Base-by-base conservation (phyloP, 2,888 invertebrate genomes). In the Drosophila cognata region DNA sequence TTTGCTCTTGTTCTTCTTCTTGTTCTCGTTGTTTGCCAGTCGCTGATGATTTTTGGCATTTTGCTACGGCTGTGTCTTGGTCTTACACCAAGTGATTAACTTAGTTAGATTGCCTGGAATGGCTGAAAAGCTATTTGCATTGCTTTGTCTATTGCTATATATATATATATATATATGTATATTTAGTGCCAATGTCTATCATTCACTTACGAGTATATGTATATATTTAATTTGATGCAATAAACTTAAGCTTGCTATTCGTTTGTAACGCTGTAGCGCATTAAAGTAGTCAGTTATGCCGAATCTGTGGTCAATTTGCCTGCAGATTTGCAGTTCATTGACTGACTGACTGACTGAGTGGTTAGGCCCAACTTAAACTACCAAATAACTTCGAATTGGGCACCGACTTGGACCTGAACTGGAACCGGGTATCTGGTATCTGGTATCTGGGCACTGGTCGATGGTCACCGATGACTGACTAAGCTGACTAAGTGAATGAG, bases 401-500 rank as follows among this genome's bases (percentile, higher is more conserved):
- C 35, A 51, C 6, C 33, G 63, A 77, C 55, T 57, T 25, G 10
- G 64, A 59, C 31, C 18, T 55, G 21, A 46, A 46, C 21, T 65
- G 58, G 13, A 52, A 61, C 41, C 57, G 46, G 59, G 33, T 50
- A 58, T 58, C 58, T 65, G 61, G 13, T 38, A 57, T 41, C 52
- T 59, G 65, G 28, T 36, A 58, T 61, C 58, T 59, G 62, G 71
- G 35, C 43, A 55, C 41, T 62, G 58, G 56, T 10, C 56, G 46
- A 25, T 59, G 65, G 71, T 31, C 43, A 58, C 41, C 58, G 61
- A 29, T 29, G 38, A 29, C 41, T 57, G 56, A 41, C 62, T 43
- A 48, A 52, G 82, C 82, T 80, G 81, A 79, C 83, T 82, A 85
- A 85, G 89, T 88, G 89, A 84, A 88, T 84, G 87, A 88, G 87